Evolutionary conservation across 2,113 vertebrate genomes (phyloP).

Genomic region (Pogona vitticeps): DNA sequence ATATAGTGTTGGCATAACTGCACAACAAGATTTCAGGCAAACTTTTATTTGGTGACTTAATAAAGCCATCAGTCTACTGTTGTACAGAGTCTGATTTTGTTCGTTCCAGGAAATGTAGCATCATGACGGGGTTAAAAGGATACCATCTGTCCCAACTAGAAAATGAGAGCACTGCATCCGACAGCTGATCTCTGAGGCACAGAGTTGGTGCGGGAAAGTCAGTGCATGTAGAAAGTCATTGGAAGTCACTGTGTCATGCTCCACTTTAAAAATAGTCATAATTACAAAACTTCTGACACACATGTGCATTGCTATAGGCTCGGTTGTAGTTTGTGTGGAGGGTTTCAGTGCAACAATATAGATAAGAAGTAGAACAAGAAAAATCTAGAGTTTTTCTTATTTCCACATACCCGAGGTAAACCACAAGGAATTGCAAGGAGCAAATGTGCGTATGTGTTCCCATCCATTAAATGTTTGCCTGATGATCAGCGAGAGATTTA

Average conservation of each 20-base stretch:
- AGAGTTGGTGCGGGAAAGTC: neutral
- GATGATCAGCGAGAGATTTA: rapidly evolving
- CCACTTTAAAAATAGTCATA: neutral
- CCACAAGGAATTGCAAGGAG: neutral
- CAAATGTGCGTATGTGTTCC: rapidly evolving
- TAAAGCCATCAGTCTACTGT: no score
- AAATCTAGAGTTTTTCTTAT: neutral
- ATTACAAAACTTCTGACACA: neutral
- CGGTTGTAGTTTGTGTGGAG: neutral
- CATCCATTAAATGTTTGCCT: neutral
- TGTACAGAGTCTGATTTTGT: neutral
- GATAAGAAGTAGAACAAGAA: neutral
- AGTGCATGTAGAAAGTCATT: neutral
- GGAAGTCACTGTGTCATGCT: neutral
- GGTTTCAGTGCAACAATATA: neutral
- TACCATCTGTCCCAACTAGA: neutral
- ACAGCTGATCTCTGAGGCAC: neutral
- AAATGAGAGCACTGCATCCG: neutral
- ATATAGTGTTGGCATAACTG: no score
- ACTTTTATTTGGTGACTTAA: no score
- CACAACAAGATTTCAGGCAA: no score
- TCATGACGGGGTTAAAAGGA: no score
- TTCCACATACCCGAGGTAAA: neutral
- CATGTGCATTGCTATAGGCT: neutral
- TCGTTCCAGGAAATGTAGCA: neutral